Percentiles rank a stretch among this genome's conserved stretches.
Evolutionary conservation across 2,797 vertebrate species (phyloP).

Genomic region (Luscinia megarhynchos): DNA sequence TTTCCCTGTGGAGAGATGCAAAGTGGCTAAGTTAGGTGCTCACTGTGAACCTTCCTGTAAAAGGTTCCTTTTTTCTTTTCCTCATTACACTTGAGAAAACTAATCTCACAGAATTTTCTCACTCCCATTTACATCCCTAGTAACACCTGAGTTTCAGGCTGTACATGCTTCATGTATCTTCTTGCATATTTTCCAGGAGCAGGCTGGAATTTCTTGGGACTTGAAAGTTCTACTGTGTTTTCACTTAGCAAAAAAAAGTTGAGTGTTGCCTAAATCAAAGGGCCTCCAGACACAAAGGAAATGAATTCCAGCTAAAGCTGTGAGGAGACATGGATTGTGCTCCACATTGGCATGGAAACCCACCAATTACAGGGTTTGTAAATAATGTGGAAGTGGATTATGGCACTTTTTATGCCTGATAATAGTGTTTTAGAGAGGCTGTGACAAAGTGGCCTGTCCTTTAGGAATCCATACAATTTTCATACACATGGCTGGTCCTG

Average conservation of each 20-base stretch:
- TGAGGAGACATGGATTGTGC: background rate
- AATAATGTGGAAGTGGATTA: background rate
- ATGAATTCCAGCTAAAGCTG: background rate
- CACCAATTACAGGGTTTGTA: background rate
- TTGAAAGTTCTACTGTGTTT: background rate
- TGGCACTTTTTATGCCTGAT: background rate
- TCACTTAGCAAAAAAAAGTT: background rate
- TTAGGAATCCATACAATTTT: background rate
- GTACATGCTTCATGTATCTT: background rate
- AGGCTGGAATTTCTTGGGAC: background rate
- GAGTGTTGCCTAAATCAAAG: background rate
- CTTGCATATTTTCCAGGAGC: background rate
- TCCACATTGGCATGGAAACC: background rate
- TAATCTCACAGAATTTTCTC: background rate
- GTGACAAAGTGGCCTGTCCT: background rate
- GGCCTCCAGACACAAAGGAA: background rate
- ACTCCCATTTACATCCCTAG: background rate
- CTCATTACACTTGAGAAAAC: background rate
- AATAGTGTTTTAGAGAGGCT: background rate
- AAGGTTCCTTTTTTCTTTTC: background rate
- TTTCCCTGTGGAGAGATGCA: background rate
- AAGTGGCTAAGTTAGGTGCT: background rate
- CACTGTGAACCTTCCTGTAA: background rate
- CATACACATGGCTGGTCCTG: background rate
- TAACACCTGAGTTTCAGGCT: background rate